Conservation (phyloP, 2,113 vertebrate genomes). For the Eudyptes chrysolophus region DNA sequence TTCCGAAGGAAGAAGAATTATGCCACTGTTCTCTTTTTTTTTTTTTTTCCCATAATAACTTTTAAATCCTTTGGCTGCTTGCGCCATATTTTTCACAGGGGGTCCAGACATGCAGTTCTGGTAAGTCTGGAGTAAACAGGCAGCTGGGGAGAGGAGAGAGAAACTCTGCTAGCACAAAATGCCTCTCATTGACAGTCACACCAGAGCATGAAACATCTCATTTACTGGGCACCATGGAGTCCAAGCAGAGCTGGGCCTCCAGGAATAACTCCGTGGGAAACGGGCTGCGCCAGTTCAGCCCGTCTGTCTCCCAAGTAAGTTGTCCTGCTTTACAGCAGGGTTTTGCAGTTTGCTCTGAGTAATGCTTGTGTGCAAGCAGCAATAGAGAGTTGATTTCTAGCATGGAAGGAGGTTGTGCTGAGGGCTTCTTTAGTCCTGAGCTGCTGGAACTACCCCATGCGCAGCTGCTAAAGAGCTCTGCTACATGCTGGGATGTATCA, state of each 20-base stretch:
- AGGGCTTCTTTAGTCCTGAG: not conserved
- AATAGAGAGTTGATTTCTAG: not conserved
- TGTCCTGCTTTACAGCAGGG: not conserved
- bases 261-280: not conserved
- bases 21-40: not conserved
- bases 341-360: not conserved
- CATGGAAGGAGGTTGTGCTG: not conserved
- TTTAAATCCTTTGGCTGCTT: constrained; percentile 41
- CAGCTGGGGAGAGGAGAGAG: not conserved
- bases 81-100: not conserved
- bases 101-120: not conserved
- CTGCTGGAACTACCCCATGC: not conserved
- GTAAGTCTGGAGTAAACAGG: not conserved
- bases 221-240: not conserved
- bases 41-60: not conserved
- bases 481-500: not conserved
- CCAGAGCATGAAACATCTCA: not conserved
- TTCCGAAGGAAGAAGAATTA: constrained; percentile 36
- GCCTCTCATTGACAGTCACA: not conserved
- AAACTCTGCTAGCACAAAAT: not conserved
- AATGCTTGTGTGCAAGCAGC: not conserved
- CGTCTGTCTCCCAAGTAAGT: not conserved
- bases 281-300: not conserved
- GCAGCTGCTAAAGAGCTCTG: not conserved
- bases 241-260: not conserved